Evolutionary conservation across 2,113 vertebrate species (phyloP).

Genomic region (Bos indicus): DNA sequence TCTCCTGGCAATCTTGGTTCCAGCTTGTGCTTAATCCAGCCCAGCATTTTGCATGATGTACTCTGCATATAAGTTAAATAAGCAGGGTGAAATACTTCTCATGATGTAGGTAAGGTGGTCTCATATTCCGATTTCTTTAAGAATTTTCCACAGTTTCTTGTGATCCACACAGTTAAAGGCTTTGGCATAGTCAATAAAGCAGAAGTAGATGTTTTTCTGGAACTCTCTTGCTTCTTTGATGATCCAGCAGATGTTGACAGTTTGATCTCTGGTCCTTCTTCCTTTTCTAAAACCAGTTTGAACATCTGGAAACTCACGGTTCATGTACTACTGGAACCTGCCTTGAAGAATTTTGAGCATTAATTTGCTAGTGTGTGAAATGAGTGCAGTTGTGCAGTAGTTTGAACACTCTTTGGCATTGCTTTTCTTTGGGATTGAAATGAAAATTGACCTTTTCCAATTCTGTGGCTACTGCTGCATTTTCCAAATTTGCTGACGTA

Average conservation of each 20-base stretch:
- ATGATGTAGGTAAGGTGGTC: not conserved
- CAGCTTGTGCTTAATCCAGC: not conserved
- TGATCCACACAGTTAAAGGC: not conserved
- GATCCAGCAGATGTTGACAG: not conserved
- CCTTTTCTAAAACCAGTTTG: not conserved
- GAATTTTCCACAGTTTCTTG: not conserved
- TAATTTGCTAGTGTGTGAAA: not conserved
- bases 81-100: not conserved
- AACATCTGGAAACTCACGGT: accelerated
- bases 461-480: not conserved
- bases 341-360: not conserved
- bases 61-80: not conserved
- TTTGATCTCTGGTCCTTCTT: not conserved
- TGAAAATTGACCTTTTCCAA: not conserved
- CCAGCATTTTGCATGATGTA: not conserved
- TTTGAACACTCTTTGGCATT: not conserved
- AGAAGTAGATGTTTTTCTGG: not conserved
- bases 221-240: not conserved
- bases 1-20: not conserved
- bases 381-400: accelerated
- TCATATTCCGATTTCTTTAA: not conserved
- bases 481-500: not conserved
- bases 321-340: not conserved
- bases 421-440: too few species aligned
- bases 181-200: not conserved